A percentile compares a stretch with the other conserved stretches of the same genome.
Evolutionary conservation across 2,797 vertebrate species (phyloP).

Genomic region (Smutsia gigantea): DNA sequence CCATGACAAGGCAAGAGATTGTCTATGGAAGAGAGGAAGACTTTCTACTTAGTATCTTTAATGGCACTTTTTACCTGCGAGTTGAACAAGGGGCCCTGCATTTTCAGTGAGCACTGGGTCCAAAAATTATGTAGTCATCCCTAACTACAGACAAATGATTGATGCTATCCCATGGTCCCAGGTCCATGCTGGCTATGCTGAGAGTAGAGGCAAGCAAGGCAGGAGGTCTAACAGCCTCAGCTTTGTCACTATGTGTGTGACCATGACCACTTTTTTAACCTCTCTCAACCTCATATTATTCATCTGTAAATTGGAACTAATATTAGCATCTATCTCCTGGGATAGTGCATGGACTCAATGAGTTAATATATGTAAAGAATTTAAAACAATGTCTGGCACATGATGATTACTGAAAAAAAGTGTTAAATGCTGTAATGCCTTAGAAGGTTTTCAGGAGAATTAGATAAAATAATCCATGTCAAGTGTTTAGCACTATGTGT

Average conservation of each 20-base stretch:
- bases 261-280: not conserved
- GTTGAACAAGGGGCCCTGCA: not conserved
- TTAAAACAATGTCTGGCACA: not conserved
- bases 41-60: not conserved
- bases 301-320: not conserved
- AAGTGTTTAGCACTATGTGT: not conserved
- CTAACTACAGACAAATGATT: not conserved
- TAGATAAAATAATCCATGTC: not conserved
- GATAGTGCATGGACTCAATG: not conserved
- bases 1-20: not conserved
- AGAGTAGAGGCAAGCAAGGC: not conserved
- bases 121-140: not conserved
- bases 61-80: not conserved
- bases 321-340: not conserved
- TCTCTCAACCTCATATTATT: conserved; percentile 24
- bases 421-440: not conserved
- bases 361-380: not conserved
- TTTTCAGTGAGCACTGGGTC: not conserved
- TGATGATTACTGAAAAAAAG: not conserved
- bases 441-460: not conserved
- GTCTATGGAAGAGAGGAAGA: not conserved
- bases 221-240: not conserved
- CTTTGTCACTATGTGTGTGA: not conserved
- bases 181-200: fast-evolving
- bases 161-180: no score